Percentiles rank a stretch among this genome's conserved stretches.
Evolutionary conservation across 2,797 vertebrate species (phyloP).

Genomic region (Peromyscus aztecus): DNA sequence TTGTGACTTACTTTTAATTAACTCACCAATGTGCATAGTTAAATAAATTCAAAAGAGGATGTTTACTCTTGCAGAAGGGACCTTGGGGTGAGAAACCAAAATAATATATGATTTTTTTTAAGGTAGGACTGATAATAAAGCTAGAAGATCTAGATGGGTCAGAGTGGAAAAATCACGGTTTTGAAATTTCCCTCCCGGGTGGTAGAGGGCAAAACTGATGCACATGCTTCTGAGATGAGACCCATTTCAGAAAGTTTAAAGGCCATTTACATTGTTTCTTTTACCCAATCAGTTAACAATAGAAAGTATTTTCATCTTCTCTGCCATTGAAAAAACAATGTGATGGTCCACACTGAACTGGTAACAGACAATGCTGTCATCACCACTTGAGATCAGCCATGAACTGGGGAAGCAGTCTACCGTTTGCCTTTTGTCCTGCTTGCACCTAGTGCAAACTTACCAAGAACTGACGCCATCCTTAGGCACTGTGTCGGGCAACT

Average conservation of each 20-base stretch:
- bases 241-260: not conserved
- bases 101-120: not conserved
- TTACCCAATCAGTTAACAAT: not conserved
- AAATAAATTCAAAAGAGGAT: not conserved
- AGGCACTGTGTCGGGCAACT: fast-evolving
- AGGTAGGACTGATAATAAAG: not conserved
- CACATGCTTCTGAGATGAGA: not conserved
- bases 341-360: not conserved
- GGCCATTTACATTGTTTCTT: not conserved
- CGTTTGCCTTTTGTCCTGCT: not conserved
- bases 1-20: constrained; percentile 49
- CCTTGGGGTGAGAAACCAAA: not conserved
- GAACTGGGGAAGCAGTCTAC: not conserved
- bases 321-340: not conserved
- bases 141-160: no score
- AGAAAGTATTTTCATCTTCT: constrained; percentile 27
- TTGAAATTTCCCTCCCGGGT: not conserved
- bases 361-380: constrained; percentile 12
- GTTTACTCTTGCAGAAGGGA: not conserved
- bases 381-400: not conserved
- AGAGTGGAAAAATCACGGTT: not conserved
- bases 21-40: not conserved
- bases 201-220: not conserved
- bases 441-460: not conserved
- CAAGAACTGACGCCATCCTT: not conserved